phyloP scores from a whole-genome alignment of 2,888 invertebrate genomes.

The Archips xylosteana region DNA sequence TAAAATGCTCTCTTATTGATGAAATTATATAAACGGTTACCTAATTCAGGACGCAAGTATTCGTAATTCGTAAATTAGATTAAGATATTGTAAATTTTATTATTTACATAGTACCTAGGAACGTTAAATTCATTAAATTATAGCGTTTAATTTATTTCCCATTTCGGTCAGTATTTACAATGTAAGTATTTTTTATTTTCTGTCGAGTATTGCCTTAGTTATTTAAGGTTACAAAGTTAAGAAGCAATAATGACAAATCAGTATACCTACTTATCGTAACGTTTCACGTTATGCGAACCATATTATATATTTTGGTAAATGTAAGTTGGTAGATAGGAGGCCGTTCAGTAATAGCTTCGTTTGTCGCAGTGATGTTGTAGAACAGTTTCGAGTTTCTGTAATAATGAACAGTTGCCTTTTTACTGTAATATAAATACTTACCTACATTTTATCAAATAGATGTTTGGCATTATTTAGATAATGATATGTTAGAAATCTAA shows the following conservation, averaged over 20 bases:
- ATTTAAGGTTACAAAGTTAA: conserved; percentile 63
- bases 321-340: conserved; percentile 34
- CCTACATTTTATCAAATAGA: conserved; percentile 49
- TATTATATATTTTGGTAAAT: conserved; percentile 36
- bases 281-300: conserved; percentile 39
- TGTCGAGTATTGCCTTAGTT: conserved; percentile 68
- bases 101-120: conserved; percentile 67
- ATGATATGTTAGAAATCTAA: conserved; percentile 55
- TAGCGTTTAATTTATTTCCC: conserved; percentile 83
- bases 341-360: conserved; percentile 36
- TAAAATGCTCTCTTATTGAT: conserved; percentile 83
- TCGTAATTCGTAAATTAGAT: conserved; percentile 69
- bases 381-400: conserved; percentile 45
- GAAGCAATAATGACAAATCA: conserved; percentile 59
- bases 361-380: conserved; percentile 33
- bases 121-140: conserved; percentile 68
- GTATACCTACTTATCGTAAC: conserved; percentile 34
- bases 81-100: conserved; percentile 78
- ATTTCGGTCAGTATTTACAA: conserved; percentile 85
- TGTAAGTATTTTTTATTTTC: conserved; percentile 78
- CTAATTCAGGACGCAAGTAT: conserved; percentile 83
- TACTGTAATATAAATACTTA: conserved; percentile 48
- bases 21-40: conserved; percentile 84
- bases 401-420: conserved; percentile 57
- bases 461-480: conserved; percentile 66